Evolutionary conservation across 1,140 invertebrate species (phyloP), one percentile per base, ranked within the genome.

Genomic region (Caligus rogercresseyi): DNA sequence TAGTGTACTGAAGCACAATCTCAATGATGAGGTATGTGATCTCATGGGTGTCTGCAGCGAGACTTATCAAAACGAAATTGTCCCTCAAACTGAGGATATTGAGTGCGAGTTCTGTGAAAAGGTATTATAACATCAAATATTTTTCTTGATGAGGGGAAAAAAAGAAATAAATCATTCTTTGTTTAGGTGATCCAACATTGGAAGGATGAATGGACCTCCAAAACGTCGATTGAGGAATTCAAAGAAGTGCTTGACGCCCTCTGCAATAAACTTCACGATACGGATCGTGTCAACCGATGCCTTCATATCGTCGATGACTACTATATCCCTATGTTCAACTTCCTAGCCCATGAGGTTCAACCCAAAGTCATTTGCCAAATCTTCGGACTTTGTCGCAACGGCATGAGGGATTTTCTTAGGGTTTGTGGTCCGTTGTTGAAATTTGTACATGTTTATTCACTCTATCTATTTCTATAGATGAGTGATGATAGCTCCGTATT

Each of bases 41-140:
- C 54, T 61, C 19, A 24, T 23, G 15, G 19, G 16, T 3, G 26
- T 55, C 11, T 61, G 31, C 25, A 53, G 31, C 26, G 57, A 54
- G 16, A 63, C 54, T 57, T 25, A 16, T n/a, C 52, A 54, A 53
- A 55, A 31, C 19, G 54, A 18, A n/a, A 21, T 54, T 25, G 56
- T 54, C 25, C 16, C 54, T 21, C 64, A 64, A 25, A 54, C 23
- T 16, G 68, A 70, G 62, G 84, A 87, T 71, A 71, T 87, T 26
- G 81, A 86, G 16, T 92, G 87, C 70, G 83, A 89, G 66, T 78
- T 91, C 53, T 91, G 87, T 70, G 80, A 86, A 69, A 83, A 87
- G 72, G 70, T 90, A 20, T 83, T 62, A 4, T 1, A 16, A 19
- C 21, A 51, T 13, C 43, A 7, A 14, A 14, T 7, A 54, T 54